Conservation (phyloP, 2,797 vertebrate genomes). For the Aselliscus stoliczkanus region DNA sequence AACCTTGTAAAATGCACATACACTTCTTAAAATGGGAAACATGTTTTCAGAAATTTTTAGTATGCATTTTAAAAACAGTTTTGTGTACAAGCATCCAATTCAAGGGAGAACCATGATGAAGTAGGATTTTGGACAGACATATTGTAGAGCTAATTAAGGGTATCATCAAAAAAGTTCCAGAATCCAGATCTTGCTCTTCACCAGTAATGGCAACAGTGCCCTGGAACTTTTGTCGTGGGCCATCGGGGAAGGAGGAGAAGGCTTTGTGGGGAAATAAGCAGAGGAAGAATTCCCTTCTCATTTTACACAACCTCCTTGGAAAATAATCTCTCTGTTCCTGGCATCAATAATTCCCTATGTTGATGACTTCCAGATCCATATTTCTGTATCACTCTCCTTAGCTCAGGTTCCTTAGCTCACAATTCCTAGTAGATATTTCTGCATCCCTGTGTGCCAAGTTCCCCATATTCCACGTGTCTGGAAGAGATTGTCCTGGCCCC, state of each 20-base stretch:
- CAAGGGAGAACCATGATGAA: background rate
- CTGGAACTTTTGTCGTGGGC: background rate
- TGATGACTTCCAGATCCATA: background rate
- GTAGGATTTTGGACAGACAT: background rate
- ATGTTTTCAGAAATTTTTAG: background rate
- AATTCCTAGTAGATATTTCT: background rate
- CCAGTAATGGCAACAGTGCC: background rate
- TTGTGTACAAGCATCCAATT: background rate
- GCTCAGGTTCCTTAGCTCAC: background rate
- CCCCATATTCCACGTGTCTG: background rate
- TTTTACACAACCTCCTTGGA: background rate
- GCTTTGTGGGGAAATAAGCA: background rate
- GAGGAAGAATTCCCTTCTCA: background rate
- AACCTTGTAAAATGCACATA: background rate
- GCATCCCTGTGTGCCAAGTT: background rate
- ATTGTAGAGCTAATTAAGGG: background rate
- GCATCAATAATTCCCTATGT: background rate
- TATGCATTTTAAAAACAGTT: constrained; percentile 3
- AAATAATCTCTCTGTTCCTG: background rate
- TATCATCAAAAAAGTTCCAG: background rate
- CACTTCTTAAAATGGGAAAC: background rate
- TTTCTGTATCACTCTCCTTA: background rate
- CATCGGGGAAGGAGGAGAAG: background rate
- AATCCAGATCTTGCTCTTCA: background rate
- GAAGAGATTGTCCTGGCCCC: background rate